Evolutionary conservation across 2,113 vertebrate species (phyloP).

Genomic region (Fukomys damarensis): DNA sequence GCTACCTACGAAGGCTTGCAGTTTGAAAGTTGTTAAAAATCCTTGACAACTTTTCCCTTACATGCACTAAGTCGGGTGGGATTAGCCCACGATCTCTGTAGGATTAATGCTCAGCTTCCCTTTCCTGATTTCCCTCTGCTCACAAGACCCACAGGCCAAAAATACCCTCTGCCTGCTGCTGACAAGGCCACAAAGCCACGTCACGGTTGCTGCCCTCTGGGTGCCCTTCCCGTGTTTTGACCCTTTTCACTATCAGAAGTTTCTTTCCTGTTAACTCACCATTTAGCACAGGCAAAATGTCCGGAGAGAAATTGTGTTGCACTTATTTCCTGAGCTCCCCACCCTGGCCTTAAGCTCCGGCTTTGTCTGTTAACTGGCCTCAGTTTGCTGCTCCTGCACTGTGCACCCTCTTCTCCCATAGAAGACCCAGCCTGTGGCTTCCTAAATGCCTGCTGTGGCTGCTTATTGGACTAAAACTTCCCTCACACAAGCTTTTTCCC

Average conservation of each 20-base stretch:
- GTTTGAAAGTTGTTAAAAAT: constrained; percentile 47
- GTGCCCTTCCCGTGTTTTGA: constrained; percentile 72
- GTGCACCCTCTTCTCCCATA: background rate
- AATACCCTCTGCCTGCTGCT: constrained; percentile 56
- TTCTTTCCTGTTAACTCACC: constrained; percentile 77
- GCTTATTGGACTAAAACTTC: background rate
- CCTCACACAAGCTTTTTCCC: background rate
- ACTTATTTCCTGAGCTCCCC: background rate
- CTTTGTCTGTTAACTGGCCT: background rate
- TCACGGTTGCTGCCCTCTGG: constrained; percentile 57
- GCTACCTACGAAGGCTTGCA: background rate
- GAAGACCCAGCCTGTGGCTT: background rate
- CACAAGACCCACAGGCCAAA: constrained; percentile 65
- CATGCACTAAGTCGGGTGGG: background rate
- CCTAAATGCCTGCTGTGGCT: background rate
- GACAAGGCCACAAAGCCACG: background rate
- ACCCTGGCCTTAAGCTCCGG: too few species aligned
- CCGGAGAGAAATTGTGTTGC: background rate
- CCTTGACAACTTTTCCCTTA: constrained; percentile 61
- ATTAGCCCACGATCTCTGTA: constrained; percentile 54
- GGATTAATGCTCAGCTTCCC: constrained; percentile 69
- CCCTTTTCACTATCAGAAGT: constrained; percentile 65
- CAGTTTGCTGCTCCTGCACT: background rate
- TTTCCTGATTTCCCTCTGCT: constrained; percentile 75
- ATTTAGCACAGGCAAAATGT: constrained; percentile 2